phyloP scores from a whole-genome alignment of 1,140 invertebrate species.

The Lineus longissimus region DNA sequence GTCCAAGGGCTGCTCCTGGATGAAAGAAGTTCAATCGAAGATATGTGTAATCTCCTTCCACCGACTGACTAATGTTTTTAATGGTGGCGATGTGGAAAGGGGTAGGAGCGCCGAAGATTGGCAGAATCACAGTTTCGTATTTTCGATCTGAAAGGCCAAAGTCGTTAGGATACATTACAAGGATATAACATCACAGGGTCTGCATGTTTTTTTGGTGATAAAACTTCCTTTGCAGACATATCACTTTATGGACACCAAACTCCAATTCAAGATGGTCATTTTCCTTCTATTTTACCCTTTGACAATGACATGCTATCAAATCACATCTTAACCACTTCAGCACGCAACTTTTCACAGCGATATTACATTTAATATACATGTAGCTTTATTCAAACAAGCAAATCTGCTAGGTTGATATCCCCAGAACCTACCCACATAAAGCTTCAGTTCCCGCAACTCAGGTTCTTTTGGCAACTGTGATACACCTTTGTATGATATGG shows the following conservation, averaged over 20 bases:
- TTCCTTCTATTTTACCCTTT: too few species aligned
- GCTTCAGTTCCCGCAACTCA: conserved; percentile 89
- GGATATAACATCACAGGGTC: too few species aligned
- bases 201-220: too few species aligned
- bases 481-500: conserved; percentile 88
- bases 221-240: too few species aligned
- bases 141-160: conserved; percentile 81
- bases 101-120: conserved; percentile 90
- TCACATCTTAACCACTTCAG: too few species aligned
- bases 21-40: conserved; percentile 98
- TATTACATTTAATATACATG: too few species aligned
- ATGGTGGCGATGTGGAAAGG: conserved; percentile 99
- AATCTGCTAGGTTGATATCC: too few species aligned
- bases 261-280: too few species aligned
- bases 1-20: conserved; percentile 78
- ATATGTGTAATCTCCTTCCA: conserved; percentile 99
- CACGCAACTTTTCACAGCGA: too few species aligned
- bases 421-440: conserved; percentile 81
- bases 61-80: conserved; percentile 96
- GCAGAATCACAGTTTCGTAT: conserved; percentile 95
- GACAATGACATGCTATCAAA: too few species aligned
- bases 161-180: conserved; percentile 16
- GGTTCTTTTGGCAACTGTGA: conserved; percentile 89
- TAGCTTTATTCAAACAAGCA: too few species aligned
- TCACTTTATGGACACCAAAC: too few species aligned